Evolutionary conservation across 2,888 invertebrate species (phyloP).

Genomic region (Parnassius smintheus): DNA sequence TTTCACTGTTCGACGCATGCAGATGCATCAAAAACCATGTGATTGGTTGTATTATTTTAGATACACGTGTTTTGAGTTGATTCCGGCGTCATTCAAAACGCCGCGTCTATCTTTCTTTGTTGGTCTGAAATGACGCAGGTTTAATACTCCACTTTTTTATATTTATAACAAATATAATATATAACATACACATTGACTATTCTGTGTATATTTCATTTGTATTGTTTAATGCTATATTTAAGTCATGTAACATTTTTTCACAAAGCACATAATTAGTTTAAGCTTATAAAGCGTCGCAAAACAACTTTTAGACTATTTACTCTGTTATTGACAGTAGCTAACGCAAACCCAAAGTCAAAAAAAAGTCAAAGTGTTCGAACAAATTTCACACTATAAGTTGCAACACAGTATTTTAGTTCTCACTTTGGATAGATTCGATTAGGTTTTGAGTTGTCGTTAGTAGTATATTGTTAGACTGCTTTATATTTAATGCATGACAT

Average conservation of each 20-base stretch:
- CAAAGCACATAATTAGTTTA: constrained; percentile 31
- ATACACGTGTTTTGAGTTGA: no score
- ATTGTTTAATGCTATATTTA: background rate
- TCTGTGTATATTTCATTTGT: background rate
- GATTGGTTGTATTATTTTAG: no score
- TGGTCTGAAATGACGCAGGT: no score
- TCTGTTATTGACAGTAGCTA: constrained; percentile 40
- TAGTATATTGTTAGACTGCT: constrained; percentile 29
- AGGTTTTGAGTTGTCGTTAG: constrained; percentile 10
- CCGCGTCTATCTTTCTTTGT: no score
- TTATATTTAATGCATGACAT: constrained; percentile 34
- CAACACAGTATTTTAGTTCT: constrained; percentile 5
- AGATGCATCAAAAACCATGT: no score
- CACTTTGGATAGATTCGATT: constrained; percentile 16
- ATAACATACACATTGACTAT: background rate
- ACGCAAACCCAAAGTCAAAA: constrained; percentile 20
- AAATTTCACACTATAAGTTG: background rate
- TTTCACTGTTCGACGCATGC: no score
- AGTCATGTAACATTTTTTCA: constrained; percentile 34
- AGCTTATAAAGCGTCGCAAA: constrained; percentile 47
- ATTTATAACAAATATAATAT: background rate
- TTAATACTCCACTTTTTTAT: no score
- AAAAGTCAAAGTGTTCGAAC: constrained; percentile 14
- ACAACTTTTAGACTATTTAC: constrained; percentile 51
- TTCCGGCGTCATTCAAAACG: no score